Evolutionary conservation across 2,888 invertebrate genomes (phyloP).

Genomic region (Meandrusa payeni): DNA sequence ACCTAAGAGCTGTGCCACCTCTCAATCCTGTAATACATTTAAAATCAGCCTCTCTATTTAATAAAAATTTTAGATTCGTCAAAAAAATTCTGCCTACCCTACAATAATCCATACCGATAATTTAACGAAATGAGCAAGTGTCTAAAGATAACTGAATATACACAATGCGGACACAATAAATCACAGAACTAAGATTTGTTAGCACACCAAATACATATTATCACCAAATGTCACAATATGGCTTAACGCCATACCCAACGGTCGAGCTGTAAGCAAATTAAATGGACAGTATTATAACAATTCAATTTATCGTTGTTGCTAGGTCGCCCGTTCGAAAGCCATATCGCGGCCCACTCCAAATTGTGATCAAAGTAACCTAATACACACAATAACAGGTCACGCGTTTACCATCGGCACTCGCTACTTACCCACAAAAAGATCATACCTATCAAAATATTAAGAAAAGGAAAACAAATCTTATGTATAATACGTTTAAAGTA

Average conservation of each 20-base stretch:
- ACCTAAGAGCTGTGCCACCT: too few species aligned
- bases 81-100: too few species aligned
- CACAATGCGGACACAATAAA: constrained; percentile 4
- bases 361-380: constrained; percentile 80
- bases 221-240: constrained; percentile 6
- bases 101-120: too few species aligned
- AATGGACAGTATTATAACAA: constrained; percentile 41
- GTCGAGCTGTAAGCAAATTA: constrained; percentile 18
- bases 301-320: constrained; percentile 60
- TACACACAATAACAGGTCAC: constrained; percentile 80
- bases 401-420: constrained; percentile 69
- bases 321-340: constrained; percentile 70
- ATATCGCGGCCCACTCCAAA: constrained; percentile 76
- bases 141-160: too few species aligned
- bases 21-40: too few species aligned
- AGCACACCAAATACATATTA: constrained; percentile 9
- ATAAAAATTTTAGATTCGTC: too few species aligned
- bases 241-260: constrained; percentile 23
- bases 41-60: too few species aligned
- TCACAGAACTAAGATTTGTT: neutral
- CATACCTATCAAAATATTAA: constrained; percentile 27
- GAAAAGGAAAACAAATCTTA: constrained; percentile 33
- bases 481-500: rapidly evolving
- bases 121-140: too few species aligned
- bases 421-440: constrained; percentile 44